Conservation (phyloP, 2,888 invertebrate genomes). For the Callimorpha dominula region DNA sequence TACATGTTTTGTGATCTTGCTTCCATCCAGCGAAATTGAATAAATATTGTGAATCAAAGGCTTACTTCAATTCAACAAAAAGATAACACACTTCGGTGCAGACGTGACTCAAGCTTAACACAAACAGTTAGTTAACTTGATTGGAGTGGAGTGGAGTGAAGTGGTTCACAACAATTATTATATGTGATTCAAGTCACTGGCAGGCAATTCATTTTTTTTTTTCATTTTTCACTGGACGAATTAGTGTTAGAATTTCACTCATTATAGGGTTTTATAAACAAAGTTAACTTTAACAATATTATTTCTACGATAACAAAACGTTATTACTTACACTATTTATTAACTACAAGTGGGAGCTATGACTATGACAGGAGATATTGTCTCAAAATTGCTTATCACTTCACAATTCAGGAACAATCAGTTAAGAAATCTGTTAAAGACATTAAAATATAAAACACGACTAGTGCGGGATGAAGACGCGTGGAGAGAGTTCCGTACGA, state of each 20-base stretch:
- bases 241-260: conserved; percentile 15
- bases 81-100: not conserved
- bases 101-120: not conserved
- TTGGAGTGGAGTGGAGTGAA: too few relatives aligned
- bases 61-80: not conserved
- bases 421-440: not conserved
- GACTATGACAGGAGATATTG: conserved; percentile 26
- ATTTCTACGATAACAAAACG: conserved; percentile 5
- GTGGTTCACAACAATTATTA: too few relatives aligned
- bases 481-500: too few relatives aligned
- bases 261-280: not conserved
- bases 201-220: not conserved
- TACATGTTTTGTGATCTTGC: conserved; percentile 16
- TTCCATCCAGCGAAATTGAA: conserved; percentile 10
- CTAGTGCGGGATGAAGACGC: too few relatives aligned
- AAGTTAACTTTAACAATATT: conserved; percentile 1
- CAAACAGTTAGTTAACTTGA: not conserved
- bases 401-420: conserved; percentile 37
- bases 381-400: conserved; percentile 52
- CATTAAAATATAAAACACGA: too few relatives aligned
- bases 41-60: not conserved
- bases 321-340: conserved; percentile 16
- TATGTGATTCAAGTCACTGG: not conserved
- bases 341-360: conserved; percentile 11
- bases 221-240: conserved; percentile 15